phyloP scores from a whole-genome alignment of 2,113 vertebrate species.

The Rhagologus leucostigma region DNA sequence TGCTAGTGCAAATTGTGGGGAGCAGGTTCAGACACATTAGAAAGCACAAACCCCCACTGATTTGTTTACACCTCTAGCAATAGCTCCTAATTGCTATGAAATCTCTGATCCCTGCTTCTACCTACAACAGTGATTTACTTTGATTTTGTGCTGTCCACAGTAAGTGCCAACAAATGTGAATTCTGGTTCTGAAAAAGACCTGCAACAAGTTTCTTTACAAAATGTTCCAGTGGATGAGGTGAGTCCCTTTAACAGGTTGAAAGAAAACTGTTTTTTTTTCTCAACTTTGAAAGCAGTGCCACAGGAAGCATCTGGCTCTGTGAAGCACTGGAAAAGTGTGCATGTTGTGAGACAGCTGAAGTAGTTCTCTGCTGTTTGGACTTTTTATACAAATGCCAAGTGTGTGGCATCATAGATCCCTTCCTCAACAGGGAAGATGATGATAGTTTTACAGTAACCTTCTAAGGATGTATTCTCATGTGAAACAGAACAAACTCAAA shows the following conservation, averaged over 20 bases:
- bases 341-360: not conserved
- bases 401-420: not conserved
- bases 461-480: not conserved
- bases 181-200: not conserved
- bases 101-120: not conserved
- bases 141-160: not conserved
- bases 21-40: not conserved
- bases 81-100: not conserved
- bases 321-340: not conserved
- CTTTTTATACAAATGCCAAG: not conserved
- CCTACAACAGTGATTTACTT: not conserved
- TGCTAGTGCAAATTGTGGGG: not conserved
- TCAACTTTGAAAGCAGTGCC: not conserved
- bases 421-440: not conserved
- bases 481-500: not conserved
- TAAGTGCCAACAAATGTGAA: not conserved
- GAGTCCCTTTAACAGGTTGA: not conserved
- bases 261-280: not conserved
- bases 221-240: not conserved
- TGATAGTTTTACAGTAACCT: not conserved
- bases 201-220: not conserved
- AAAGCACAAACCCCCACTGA: not conserved
- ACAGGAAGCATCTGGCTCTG: not conserved
- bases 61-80: not conserved
- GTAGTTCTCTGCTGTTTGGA: not conserved